Percentiles rank a stretch among this genome's conserved stretches.
These are phyloP conservation scores for Poeciliopsis paucimaculata DNA, from an alignment of 2,797 vertebrate genomes.

Conservation along the genomic window DNA sequence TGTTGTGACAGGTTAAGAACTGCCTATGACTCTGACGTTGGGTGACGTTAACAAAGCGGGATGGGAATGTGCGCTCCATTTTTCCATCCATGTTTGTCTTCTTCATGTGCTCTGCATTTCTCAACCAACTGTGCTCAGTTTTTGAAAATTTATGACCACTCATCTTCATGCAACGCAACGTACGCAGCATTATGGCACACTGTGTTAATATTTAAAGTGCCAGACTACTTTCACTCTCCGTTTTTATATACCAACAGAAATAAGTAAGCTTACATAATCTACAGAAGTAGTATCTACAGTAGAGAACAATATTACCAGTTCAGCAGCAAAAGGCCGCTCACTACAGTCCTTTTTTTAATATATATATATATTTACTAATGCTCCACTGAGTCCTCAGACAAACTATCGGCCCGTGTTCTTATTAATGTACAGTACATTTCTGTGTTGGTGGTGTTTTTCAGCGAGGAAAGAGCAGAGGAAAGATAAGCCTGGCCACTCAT, in stretches of 20 bases:
- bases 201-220: constrained; percentile 53
- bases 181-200: constrained; percentile 37
- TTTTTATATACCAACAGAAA: constrained; percentile 32
- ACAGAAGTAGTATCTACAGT: constrained; percentile 20
- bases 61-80: constrained; percentile 9
- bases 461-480: constrained; percentile 54
- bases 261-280: constrained; percentile 7
- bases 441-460: constrained; percentile 59
- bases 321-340: constrained; percentile 33
- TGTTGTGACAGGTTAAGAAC: background rate
- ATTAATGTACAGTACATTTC: constrained; percentile 72
- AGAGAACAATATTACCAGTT: constrained; percentile 19
- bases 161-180: constrained; percentile 28
- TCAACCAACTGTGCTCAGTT: constrained; percentile 8
- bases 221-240: constrained; percentile 28
- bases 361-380: constrained; percentile 31
- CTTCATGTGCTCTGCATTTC: background rate
- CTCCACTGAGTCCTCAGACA: constrained; percentile 59
- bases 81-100: background rate
- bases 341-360: constrained; percentile 3
- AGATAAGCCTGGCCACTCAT: constrained; percentile 68
- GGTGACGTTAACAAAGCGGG: background rate
- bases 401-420: constrained; percentile 59
- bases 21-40: background rate
- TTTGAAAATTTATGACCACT: constrained; percentile 21